phyloP scores from a whole-genome alignment of 2,888 invertebrate genomes.

The Halictus quadricinctus region DNA sequence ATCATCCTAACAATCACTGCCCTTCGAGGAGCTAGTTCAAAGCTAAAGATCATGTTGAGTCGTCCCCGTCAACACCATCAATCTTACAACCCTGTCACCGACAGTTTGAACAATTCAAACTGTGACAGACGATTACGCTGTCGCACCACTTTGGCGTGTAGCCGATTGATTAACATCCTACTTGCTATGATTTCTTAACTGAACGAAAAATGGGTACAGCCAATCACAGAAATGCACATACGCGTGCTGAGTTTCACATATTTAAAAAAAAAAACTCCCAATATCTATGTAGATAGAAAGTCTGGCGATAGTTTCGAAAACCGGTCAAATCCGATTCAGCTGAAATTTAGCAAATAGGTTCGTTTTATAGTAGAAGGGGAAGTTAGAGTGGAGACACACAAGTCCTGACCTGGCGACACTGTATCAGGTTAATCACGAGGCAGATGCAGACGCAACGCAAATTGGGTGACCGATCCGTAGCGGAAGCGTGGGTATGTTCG shows the following conservation, averaged over 20 bases:
- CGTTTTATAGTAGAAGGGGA: too few species aligned
- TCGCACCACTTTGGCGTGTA: not conserved
- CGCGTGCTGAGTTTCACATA: not conserved
- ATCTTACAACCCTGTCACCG: conserved; percentile 16
- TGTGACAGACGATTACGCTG: not conserved
- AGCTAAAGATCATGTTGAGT: not conserved
- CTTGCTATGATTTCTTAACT: not conserved
- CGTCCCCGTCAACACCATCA: conserved; percentile 7
- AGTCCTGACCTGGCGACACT: too few species aligned
- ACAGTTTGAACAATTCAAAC: conserved; percentile 13
- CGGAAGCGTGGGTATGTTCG: too few species aligned
- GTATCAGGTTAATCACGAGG: too few species aligned
- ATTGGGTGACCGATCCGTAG: too few species aligned
- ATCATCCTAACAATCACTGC: conserved; percentile 14
- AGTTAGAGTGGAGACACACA: too few species aligned
- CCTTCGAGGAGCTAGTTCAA: not conserved
- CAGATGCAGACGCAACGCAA: too few species aligned
- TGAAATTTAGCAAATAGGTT: too few species aligned
- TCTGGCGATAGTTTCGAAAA: too few species aligned
- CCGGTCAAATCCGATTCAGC: too few species aligned
- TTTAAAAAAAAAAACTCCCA: not conserved
- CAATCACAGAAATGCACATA: not conserved
- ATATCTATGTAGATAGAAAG: too few species aligned
- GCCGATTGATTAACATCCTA: not conserved
- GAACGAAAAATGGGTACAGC: not conserved